Evolutionary conservation across 2,113 vertebrate genomes (phyloP).

Genomic region (Podiceps cristatus): DNA sequence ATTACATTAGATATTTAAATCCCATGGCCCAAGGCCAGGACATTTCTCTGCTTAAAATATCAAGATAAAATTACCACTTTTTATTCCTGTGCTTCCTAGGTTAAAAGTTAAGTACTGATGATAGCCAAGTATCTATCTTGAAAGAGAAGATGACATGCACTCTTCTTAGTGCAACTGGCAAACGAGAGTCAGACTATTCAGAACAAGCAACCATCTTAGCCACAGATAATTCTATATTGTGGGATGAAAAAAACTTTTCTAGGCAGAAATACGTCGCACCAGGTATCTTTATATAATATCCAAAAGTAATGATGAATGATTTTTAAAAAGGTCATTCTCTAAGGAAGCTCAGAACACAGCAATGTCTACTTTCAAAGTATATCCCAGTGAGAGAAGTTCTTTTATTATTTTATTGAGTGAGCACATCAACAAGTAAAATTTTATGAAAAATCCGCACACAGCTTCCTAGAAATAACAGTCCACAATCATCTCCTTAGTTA

Average conservation of each 20-base stretch:
- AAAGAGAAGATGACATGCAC: background rate
- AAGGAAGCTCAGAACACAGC: constrained; percentile 48
- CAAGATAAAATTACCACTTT: background rate
- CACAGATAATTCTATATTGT: background rate
- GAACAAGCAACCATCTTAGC: background rate
- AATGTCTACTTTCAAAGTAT: constrained; percentile 57
- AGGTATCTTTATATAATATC: rapidly evolving
- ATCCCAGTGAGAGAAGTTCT: background rate
- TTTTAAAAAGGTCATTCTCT: background rate
- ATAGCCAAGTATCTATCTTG: background rate
- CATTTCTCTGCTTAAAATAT: background rate
- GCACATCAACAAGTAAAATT: background rate
- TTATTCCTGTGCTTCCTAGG: background rate
- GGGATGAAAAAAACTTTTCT: background rate
- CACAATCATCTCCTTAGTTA: background rate
- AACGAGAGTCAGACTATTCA: background rate
- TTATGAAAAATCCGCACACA: background rate
- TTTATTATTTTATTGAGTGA: constrained; percentile 76
- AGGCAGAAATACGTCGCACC: background rate
- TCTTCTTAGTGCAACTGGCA: background rate
- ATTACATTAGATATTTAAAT: background rate
- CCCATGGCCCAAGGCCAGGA: background rate
- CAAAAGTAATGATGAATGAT: background rate
- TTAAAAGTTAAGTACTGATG: background rate
- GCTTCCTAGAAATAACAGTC: background rate